Percentiles rank a stretch among this genome's conserved stretches.
Conservation (phyloP, 1,140 invertebrate genomes). For the Rhagoletis zephyria region DNA sequence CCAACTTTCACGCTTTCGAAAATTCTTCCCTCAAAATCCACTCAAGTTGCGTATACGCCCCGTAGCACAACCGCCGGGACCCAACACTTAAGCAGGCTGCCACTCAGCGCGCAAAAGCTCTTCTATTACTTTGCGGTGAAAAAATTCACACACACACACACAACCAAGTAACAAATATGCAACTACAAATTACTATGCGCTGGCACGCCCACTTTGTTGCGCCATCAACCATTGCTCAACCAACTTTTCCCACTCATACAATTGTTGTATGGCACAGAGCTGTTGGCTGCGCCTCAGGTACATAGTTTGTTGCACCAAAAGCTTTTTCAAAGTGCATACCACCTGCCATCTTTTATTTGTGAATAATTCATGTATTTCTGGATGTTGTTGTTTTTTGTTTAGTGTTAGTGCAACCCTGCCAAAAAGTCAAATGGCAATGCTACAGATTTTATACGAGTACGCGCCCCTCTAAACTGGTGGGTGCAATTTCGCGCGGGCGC, state of each 20-base stretch:
- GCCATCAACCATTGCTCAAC: neutral
- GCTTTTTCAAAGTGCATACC: neutral
- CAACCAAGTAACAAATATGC: neutral
- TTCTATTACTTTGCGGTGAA: neutral
- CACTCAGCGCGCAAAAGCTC: neutral
- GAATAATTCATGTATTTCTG: conserved; percentile 6
- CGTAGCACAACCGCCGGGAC: neutral
- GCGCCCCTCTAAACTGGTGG: neutral
- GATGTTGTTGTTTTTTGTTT: conserved; percentile 17
- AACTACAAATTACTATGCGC: neutral
- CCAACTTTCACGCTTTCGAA: neutral
- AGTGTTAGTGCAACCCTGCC: neutral
- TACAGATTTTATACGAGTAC: neutral
- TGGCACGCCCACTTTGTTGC: neutral
- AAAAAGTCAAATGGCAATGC: neutral
- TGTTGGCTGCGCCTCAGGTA: conserved; percentile 2
- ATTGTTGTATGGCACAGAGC: neutral
- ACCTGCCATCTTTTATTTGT: neutral
- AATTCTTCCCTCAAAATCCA: neutral
- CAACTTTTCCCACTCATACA: neutral
- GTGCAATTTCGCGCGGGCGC: neutral
- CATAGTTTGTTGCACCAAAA: neutral
- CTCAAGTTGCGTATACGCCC: conserved; percentile 18
- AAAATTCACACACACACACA: neutral
- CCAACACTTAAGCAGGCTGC: neutral